Base-by-base conservation (phyloP, 2,888 invertebrate genomes). In the Neoitamus cyanurus region DNA sequence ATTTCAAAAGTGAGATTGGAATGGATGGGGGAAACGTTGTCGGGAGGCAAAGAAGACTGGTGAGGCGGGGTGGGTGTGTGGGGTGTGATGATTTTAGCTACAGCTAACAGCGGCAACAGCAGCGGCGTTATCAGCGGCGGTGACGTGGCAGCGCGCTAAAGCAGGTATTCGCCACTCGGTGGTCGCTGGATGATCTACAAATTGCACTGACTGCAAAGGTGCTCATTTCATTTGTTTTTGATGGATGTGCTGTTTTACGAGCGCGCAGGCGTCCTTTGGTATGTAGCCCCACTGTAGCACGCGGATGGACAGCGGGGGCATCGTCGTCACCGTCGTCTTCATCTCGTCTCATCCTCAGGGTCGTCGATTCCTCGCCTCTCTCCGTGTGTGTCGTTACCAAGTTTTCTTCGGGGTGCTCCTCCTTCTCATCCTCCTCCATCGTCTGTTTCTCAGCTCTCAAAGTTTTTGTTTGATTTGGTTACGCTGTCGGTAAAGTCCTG, bases 191-290 rank as follows among this genome's bases (percentile, higher is more conserved):
- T 70, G 28, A 31, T 34, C 9, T n/a, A n/a, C 2, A 42, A 13
- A 46, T 78, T 58, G 78, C 78, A 78, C 58, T 78, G 78, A 15
- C 78, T 78, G 78, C 78, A 31, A 78, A 78, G 78, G 42, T 78
- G 78, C 58, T 78, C 31, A 58, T 58, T 25, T 58, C 42, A 42
- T 15, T n/a, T 42, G 7, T 48, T 48, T 20, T 20, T 25, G 20
- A 15, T 58, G 9, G 58, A 58, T 58, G 31, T 78, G 48, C 28
- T 58, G 48, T 42, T 78, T n/a, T 78, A 58, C 58, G 20, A 78
- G 78, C 58, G 78, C 78, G 34, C 78, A 78, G 48, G 78, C 28
- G 31, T 34, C 77, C 46, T 77, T 77, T 77, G 28, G n/a, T 34
- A 31, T 25, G 28, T 20, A 73, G 20, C 28, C 75, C 75, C 75